Evolutionary conservation across 2,888 invertebrate genomes (phyloP).

Genomic region (Drosophila villosipedis): DNA sequence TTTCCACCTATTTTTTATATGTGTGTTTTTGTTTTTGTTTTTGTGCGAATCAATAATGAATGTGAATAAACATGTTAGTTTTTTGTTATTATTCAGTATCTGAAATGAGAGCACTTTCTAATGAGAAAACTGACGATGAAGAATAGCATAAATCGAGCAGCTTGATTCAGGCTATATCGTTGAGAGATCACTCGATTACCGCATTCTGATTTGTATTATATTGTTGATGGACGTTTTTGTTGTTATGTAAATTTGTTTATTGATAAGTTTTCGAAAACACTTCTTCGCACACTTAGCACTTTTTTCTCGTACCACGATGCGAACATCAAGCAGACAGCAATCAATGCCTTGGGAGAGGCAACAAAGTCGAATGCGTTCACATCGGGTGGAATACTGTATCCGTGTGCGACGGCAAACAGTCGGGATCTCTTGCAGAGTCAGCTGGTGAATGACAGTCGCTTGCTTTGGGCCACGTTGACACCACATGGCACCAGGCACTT

Average conservation of each 20-base stretch:
- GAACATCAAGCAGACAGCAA: conserved; percentile 87
- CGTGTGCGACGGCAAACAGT: conserved; percentile 86
- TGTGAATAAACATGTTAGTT: not conserved
- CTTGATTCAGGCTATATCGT: too few species aligned
- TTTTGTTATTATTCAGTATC: not conserved
- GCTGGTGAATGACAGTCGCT: conserved; percentile 88
- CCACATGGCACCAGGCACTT: conserved; percentile 93
- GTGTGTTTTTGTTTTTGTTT: too few species aligned
- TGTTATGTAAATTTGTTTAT: not conserved
- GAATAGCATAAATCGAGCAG: too few species aligned
- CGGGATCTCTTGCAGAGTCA: conserved; percentile 85
- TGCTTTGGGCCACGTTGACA: conserved; percentile 93
- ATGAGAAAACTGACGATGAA: not conserved
- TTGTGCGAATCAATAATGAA: too few species aligned
- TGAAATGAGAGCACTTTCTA: not conserved
- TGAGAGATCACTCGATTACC: too few species aligned
- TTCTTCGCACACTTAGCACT: conserved; percentile 70
- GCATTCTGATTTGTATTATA: too few species aligned
- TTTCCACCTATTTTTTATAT: not conserved
- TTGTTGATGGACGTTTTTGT: not conserved
- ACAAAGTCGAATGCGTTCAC: conserved; percentile 85
- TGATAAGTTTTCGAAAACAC: not conserved
- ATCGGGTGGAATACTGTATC: conserved; percentile 87
- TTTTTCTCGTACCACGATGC: conserved; percentile 84
- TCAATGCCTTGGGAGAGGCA: conserved; percentile 86